Conservation (phyloP, 1,140 invertebrate species). For the fruit fly (Drosophila melanogaster) region Release_6_plus_ISO1_MT NT_033779.5:4807001-4807500, state of each 20-base stretch:
- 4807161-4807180: conserved; percentile 17
- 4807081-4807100: conserved; percentile 17
- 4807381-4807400: conserved; percentile 73
- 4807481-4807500: conserved; percentile 83
- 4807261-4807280: conserved; percentile 69
- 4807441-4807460: conserved; percentile 70
- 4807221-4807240: conserved; percentile 65
- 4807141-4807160: conserved; percentile 73
- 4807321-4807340: conserved; percentile 22
- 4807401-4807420: conserved; percentile 64
- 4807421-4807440: conserved; percentile 27
- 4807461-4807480: conserved; percentile 81
- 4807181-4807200: conserved; percentile 8
- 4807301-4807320: conserved; percentile 47
- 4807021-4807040: conserved; percentile 42
- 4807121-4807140: conserved; percentile 73
- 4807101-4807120: conserved; percentile 28
- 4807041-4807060: conserved; percentile 80
- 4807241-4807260: conserved; percentile 81
- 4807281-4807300: conserved; percentile 39
- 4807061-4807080: conserved; percentile 33
- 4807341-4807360: neutral
- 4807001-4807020: conserved; percentile 20
- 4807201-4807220: conserved; percentile 49
- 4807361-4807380: conserved; percentile 49